A percentile compares a stretch with the other conserved stretches of the same genome.
Evolutionary conservation across 2,888 invertebrate genomes (phyloP).

Genomic region (Chymomyza amoena): DNA sequence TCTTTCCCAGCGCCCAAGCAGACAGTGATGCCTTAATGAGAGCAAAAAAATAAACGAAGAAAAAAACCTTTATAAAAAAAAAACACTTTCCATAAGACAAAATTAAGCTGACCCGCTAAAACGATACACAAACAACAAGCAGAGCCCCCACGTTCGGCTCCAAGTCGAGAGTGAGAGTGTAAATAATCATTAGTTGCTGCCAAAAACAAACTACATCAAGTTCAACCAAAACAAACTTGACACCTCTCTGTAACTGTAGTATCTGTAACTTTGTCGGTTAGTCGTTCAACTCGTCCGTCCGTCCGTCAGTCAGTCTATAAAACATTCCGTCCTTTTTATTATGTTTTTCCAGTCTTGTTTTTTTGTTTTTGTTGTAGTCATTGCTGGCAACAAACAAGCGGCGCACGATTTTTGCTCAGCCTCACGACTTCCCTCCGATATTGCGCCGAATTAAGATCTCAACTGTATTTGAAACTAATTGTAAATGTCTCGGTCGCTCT

Average conservation of each 20-base stretch:
- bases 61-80: neutral
- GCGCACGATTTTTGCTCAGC: neutral
- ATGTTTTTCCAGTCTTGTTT: neutral
- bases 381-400: neutral
- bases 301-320: neutral
- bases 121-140: neutral
- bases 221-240: slow-evolving; percentile 46
- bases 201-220: slow-evolving; percentile 67
- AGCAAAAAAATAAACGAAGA: neutral
- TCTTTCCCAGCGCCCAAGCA: slow-evolving; percentile 11
- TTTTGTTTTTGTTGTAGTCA: neutral
- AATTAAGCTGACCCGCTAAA: slow-evolving; percentile 34
- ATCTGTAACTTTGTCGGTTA: neutral
- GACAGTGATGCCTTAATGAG: slow-evolving; percentile 62
- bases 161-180: slow-evolving; percentile 41
- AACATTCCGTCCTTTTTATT: neutral
- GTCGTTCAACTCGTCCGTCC: neutral
- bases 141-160: neutral
- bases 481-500: slow-evolving; percentile 54
- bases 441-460: slow-evolving; percentile 67
- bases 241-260: slow-evolving; percentile 27
- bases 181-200: slow-evolving; percentile 40
- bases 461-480: slow-evolving; percentile 67
- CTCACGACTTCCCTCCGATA: slow-evolving; percentile 20
- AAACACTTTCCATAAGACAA: slow-evolving; percentile 60